Percentiles rank a stretch among this genome's conserved stretches.
Conservation (phyloP, 2,888 invertebrate species). For the Chouioia cunea region DNA sequence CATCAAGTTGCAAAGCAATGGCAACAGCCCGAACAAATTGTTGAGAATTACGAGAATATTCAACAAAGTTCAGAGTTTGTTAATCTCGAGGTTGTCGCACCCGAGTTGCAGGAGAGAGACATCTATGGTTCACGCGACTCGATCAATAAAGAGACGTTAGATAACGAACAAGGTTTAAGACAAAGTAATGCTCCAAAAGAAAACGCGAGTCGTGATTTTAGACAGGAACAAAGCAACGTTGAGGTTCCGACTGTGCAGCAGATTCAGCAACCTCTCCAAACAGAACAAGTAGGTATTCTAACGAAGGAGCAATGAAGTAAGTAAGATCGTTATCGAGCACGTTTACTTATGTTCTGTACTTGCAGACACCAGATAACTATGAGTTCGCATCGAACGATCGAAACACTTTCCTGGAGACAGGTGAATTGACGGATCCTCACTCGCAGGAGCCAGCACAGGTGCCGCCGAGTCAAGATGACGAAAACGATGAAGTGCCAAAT, state of each 20-base stretch:
- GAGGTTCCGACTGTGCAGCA: conserved; percentile 59
- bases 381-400: conserved; percentile 67
- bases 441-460: conserved; percentile 60
- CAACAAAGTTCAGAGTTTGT: conserved; percentile 62
- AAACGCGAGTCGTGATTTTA: conserved; percentile 52
- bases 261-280: conserved; percentile 53
- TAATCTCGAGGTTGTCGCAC: conserved; percentile 62
- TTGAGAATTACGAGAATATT: conserved; percentile 65
- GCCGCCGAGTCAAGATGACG: conserved; percentile 64
- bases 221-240: conserved; percentile 59
- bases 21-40: conserved; percentile 56
- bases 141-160: conserved; percentile 63
- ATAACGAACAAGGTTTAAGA: conserved; percentile 56
- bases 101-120: conserved; percentile 59
- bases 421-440: conserved; percentile 66
- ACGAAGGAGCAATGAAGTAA: no score
- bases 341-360: not conserved
- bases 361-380: conserved; percentile 62
- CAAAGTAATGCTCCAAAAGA: conserved; percentile 51
- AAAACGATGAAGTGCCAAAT: conserved; percentile 66
- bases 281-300: conserved; percentile 51
- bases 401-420: conserved; percentile 67
- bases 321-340: no score
- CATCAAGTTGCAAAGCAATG: conserved; percentile 53
- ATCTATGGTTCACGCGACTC: conserved; percentile 64